Evolutionary conservation across 1,140 invertebrate species (phyloP).

Genomic region (Diorhabda sublineata): DNA sequence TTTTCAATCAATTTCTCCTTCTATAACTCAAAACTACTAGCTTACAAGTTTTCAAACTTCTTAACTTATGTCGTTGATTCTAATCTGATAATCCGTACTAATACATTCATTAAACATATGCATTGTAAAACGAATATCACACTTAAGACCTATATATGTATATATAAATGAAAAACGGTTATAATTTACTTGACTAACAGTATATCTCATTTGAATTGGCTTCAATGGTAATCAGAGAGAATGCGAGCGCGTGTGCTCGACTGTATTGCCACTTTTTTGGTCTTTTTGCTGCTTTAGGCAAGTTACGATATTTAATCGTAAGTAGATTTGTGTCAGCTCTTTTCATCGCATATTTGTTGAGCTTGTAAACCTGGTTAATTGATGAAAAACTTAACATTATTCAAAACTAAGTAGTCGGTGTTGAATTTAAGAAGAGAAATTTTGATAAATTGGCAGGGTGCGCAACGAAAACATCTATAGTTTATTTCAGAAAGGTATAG

Average conservation of each 20-base stretch:
- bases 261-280: not conserved
- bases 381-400: too few relatives aligned
- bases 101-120: conserved; percentile 16
- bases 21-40: too few relatives aligned
- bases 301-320: not conserved
- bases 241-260: not conserved
- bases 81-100: not conserved
- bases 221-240: not conserved
- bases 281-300: not conserved
- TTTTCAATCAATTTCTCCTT: too few relatives aligned
- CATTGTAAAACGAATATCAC: conserved; percentile 24
- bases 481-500: too few relatives aligned
- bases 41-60: too few relatives aligned
- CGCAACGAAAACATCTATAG: too few relatives aligned
- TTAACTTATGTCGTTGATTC: too few relatives aligned
- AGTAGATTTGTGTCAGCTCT: conserved; percentile 17
- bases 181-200: conserved; percentile 20
- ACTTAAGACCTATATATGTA: conserved; percentile 22
- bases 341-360: not conserved
- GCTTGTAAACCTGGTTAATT: too few relatives aligned
- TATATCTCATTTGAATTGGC: conserved; percentile 16
- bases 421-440: too few relatives aligned
- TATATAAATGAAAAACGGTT: conserved; percentile 19
- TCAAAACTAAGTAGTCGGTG: too few relatives aligned
- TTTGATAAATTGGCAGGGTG: too few relatives aligned